Base-by-base conservation (phyloP, 2,113 vertebrate genomes). In the Oryzias curvinotus region DNA sequence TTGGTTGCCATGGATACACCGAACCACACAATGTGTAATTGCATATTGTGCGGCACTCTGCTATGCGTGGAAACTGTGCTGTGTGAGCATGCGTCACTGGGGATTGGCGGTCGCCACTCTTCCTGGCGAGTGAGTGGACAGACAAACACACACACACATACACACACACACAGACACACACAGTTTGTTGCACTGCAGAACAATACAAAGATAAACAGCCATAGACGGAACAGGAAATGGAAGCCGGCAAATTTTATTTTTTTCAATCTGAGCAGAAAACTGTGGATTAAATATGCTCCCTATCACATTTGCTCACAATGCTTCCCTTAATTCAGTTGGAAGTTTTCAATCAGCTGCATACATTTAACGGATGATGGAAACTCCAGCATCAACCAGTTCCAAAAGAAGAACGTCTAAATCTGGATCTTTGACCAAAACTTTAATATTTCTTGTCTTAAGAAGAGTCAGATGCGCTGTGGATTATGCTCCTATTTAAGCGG, bases 181-280 rank as follows among this genome's bases (percentile, higher is more conserved):
- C 58, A 49, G 19, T 52, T n/a, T 4, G 21, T 28, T 18, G 56
- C 59, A 23, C 48, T 62, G 46, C 14, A 55, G 71, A 82, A 86
- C 82, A 86, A 84, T 85, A 52, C 64, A 65, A 68, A 83, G 36
- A 68, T 25, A 79, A 85, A 82, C 77, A 77, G 52, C 73, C 46
- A 1, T 42, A 45, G 17, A 55, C 60, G 56, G 18, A 26, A 68
- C 18, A 21, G 72, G 68, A 84, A 81, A 52, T 47, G 81, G 85
- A 83, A 84, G 69, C 78, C 48, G 51, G 17, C 28, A 26, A 70
- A 59, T 50, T 17, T 57, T 5, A 45, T 42, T 55, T 21, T 74
- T 48, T 75, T 62, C 23, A 15, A 7, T 15, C 25, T 17, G 56
- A 6, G 30, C 52, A 76, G 45, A 71, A 63, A 61, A 28, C 49